Percentiles rank a stretch among this genome's conserved stretches.
Evolutionary conservation across 2,888 invertebrate species (phyloP).

Genomic region (Hesperia comma): DNA sequence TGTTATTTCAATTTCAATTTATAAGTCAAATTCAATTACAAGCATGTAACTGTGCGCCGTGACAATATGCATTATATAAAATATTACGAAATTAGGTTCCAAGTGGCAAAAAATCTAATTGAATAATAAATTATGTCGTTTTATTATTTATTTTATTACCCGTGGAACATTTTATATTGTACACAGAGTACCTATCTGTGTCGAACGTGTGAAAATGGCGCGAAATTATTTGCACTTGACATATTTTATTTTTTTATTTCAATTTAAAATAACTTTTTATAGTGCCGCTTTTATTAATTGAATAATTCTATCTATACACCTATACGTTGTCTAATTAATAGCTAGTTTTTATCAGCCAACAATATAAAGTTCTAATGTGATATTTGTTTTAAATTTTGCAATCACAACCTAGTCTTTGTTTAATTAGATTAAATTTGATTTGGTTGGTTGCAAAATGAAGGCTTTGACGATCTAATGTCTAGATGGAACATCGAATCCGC

Average conservation of each 20-base stretch:
- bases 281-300: no score
- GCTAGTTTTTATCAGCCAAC: no score
- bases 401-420: no score
- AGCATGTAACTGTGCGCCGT: background rate
- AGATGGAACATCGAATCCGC: no score
- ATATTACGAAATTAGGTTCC: slow-evolving; percentile 2
- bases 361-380: no score
- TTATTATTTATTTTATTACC: slow-evolving; percentile 14
- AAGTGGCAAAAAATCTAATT: slow-evolving; percentile 12
- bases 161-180: background rate
- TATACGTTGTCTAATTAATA: no score
- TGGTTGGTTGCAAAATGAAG: no score
- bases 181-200: background rate
- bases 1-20: background rate
- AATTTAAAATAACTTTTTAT: no score
- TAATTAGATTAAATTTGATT: no score
- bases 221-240: slow-evolving; percentile 1
- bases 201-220: background rate
- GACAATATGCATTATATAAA: slow-evolving; percentile 11
- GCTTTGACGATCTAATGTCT: no score
- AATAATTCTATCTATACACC: no score
- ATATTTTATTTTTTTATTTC: background rate
- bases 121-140: slow-evolving; percentile 37
- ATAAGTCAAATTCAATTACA: background rate
- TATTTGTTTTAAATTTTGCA: no score